Evolutionary conservation across 2,113 vertebrate species (phyloP).

Genomic region (Odontesthes bonariensis): DNA sequence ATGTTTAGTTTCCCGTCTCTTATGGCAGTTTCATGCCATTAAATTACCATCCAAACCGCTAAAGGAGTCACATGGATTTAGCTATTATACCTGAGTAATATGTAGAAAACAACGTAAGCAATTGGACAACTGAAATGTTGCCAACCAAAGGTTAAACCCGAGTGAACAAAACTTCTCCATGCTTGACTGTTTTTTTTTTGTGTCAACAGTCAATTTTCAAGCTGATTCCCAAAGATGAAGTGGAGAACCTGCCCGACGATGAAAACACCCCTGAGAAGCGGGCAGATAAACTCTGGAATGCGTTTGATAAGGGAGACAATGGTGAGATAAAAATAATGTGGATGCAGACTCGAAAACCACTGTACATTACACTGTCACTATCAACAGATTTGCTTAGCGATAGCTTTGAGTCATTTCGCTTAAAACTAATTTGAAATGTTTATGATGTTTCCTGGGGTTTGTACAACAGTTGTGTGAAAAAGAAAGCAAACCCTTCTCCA

Average conservation of each 20-base stretch:
- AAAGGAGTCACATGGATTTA: neutral
- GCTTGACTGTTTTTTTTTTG: neutral
- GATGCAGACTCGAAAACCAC: too few relatives aligned
- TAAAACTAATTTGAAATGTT: too few relatives aligned
- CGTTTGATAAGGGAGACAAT: conserved; percentile 70
- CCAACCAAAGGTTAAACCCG: neutral
- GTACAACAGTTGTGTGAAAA: too few relatives aligned
- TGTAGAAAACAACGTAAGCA: neutral
- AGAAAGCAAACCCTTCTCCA: too few relatives aligned
- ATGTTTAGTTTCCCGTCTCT: too few relatives aligned
- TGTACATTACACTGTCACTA: too few relatives aligned
- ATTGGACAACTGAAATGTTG: neutral
- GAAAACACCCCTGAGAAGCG: conserved; percentile 80
- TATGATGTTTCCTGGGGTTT: too few relatives aligned
- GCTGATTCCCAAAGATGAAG: conserved; percentile 73
- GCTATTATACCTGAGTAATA: neutral
- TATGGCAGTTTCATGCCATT: too few relatives aligned
- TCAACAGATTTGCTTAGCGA: too few relatives aligned
- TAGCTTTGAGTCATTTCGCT: too few relatives aligned
- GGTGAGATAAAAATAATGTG: conserved; percentile 60
- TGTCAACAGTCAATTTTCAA: conserved; percentile 77
- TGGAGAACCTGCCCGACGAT: conserved; percentile 42
- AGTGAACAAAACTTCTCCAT: neutral
- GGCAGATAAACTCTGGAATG: conserved; percentile 77
- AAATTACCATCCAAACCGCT: too few relatives aligned